These are phyloP conservation scores for Stenurella melanura DNA, from an alignment of 2,888 invertebrate genomes.

Conservation along the genomic window DNA sequence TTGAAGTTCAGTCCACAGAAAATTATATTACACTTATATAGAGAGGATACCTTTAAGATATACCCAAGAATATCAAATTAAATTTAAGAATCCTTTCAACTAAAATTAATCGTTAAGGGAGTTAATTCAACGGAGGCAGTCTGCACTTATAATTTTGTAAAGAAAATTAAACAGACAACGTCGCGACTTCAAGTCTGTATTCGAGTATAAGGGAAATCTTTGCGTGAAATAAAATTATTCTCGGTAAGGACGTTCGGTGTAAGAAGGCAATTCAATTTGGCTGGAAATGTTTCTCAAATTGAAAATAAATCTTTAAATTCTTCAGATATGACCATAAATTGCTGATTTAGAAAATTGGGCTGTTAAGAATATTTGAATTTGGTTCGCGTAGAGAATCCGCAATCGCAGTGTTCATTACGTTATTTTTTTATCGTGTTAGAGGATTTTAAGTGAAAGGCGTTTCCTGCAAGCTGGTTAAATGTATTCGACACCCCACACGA, in stretches of 20 bases:
- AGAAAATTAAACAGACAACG: slow-evolving; percentile 13
- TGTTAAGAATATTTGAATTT: slow-evolving; percentile 7
- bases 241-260: neutral
- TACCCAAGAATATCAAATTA: slow-evolving; percentile 1
- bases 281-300: slow-evolving; percentile 24
- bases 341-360: slow-evolving; percentile 12
- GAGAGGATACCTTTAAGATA: neutral
- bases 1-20: too few relatives aligned
- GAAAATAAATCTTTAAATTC: slow-evolving; percentile 22
- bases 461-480: too few relatives aligned
- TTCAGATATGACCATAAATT: slow-evolving; percentile 14
- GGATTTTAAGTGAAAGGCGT: neutral
- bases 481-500: too few relatives aligned
- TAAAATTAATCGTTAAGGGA: neutral
- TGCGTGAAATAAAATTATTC: slow-evolving; percentile 11
- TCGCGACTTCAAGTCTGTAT: slow-evolving; percentile 13
- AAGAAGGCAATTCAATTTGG: slow-evolving; percentile 21
- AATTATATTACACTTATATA: too few relatives aligned
- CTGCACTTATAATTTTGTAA: slow-evolving; percentile 23
- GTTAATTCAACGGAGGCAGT: slow-evolving; percentile 2
- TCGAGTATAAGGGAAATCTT: slow-evolving; percentile 16
- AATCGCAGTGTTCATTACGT: neutral
- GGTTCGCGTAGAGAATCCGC: neutral
- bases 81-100: neutral
- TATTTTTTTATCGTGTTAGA: neutral